Evolutionary conservation across 2,888 invertebrate genomes (phyloP).

Genomic region (Drosophila rubida): DNA sequence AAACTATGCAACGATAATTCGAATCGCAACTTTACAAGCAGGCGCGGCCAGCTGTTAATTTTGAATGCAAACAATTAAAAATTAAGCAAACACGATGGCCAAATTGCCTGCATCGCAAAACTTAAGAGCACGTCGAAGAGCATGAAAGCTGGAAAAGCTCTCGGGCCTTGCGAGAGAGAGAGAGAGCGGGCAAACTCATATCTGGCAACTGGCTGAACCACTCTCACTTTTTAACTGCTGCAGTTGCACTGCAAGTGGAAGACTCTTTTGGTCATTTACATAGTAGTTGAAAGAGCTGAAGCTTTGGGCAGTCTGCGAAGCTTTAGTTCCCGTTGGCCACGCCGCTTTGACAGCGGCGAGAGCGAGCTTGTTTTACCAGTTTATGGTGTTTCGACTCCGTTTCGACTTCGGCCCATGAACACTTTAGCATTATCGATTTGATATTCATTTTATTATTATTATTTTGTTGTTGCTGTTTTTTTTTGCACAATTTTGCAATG

Average conservation of each 20-base stretch:
- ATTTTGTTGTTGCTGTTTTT: slow-evolving; percentile 9
- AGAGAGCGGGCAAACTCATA: background rate
- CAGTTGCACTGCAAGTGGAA: slow-evolving; percentile 25
- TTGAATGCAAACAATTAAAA: slow-evolving; percentile 74
- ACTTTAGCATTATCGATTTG: slow-evolving; percentile 72
- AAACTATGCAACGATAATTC: slow-evolving; percentile 65
- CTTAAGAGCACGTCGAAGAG: slow-evolving; percentile 63
- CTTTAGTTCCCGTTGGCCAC: slow-evolving; percentile 75
- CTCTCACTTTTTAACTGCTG: slow-evolving; percentile 65
- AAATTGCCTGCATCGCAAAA: slow-evolving; percentile 25
- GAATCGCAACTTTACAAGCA: background rate
- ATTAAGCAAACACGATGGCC: slow-evolving; percentile 50
- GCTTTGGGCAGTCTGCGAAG: slow-evolving; percentile 46
- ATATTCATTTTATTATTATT: slow-evolving; percentile 62
- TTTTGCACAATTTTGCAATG: slow-evolving; percentile 63
- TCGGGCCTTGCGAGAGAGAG: background rate
- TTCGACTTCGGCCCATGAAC: slow-evolving; percentile 40
- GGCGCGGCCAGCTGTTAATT: slow-evolving; percentile 56
- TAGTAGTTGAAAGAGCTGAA: slow-evolving; percentile 2
- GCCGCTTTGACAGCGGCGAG: slow-evolving; percentile 40
- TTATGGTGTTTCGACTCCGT: slow-evolving; percentile 23
- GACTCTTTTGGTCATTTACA: slow-evolving; percentile 5
- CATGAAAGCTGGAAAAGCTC: slow-evolving; percentile 40
- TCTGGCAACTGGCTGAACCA: slow-evolving; percentile 38
- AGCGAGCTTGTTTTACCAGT: slow-evolving; percentile 76